Evolutionary conservation across 1,140 invertebrate species (phyloP), one percentile per base, ranked within the genome.

Genomic region (Bathynomus jamesi): DNA sequence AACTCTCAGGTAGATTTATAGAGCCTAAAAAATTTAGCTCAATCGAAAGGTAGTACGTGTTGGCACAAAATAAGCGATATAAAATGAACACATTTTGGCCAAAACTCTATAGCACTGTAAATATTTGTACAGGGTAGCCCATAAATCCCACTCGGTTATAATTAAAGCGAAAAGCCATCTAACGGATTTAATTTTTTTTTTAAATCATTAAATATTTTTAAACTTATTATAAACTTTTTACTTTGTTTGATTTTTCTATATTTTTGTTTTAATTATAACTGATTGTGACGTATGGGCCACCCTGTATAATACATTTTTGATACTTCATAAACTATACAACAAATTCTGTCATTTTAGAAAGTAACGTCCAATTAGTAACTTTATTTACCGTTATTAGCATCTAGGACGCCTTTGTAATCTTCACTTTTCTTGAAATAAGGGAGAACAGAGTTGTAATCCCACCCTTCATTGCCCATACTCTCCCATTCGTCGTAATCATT

Each of bases 401-500:
- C 21, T 1, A 53, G 5, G 65, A 75, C 11, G 2, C 60, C 40
- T 13, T 65, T 71, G 77, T 93, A 92, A 80, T 93, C 91, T 81
- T 94, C 92, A 0, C 91, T 92, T 80, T 94, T 95, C 8, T 90
- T 83, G 79, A 96, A 96, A 79, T 94, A 95, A 2, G 91, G 92
- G 25, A 94, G 81, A 2, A 95, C 89, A 69, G 92, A 88, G 7
- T 91, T 85, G 81, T 93, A 98, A 1, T 89, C 89, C 95, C 95
- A 98, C 0, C 93, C 93, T 0, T 84, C 82, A 75, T 96, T 96
- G 0, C 95, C 95, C 62, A 91, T 82, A 7, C 82, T 82, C 21
- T 90, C 90, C 95, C 95, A 98, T 8, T 89, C 84, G 80, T 98
- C 93, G 83, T 95, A 98, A 80, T 98, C 96, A 61, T 86, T 88